These are phyloP conservation scores for Struthio camelus DNA, from an alignment of 2,113 vertebrate species.

Conservation along the genomic window DNA sequence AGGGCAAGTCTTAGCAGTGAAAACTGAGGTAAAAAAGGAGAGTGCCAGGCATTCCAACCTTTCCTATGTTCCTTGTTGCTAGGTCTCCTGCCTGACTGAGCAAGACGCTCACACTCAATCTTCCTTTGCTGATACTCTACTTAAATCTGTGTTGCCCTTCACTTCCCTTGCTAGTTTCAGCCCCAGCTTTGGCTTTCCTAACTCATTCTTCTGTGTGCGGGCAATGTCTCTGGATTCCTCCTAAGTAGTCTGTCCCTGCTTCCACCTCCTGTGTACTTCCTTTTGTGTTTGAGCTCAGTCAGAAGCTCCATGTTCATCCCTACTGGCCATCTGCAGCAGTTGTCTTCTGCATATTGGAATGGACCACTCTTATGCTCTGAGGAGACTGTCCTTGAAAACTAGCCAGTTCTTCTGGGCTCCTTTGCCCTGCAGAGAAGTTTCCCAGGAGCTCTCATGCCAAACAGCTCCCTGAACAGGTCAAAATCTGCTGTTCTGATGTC, in stretches of 20 bases:
- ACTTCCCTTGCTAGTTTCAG: no score
- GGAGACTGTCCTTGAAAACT: background rate
- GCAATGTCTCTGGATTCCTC: background rate
- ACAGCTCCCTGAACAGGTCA: background rate
- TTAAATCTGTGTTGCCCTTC: background rate
- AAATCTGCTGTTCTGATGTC: background rate
- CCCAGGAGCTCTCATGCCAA: background rate
- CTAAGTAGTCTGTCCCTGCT: background rate
- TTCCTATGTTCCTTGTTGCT: no score
- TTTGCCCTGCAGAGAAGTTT: background rate
- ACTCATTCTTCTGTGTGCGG: background rate
- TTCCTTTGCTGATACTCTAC: background rate
- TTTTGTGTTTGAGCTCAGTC: background rate
- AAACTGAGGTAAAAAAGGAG: background rate
- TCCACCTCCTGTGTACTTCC: background rate
- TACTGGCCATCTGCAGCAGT: background rate
- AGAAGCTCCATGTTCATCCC: background rate
- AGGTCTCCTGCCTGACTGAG: background rate
- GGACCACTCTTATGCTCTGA: background rate
- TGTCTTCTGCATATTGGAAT: background rate
- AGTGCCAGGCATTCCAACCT: no score
- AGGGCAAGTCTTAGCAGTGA: background rate
- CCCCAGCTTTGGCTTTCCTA: background rate
- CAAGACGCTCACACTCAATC: background rate
- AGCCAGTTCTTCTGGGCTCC: background rate